phyloP scores from a whole-genome alignment of 2,113 vertebrate genomes.

The Sinocyclocheilus anophthalmus region DNA sequence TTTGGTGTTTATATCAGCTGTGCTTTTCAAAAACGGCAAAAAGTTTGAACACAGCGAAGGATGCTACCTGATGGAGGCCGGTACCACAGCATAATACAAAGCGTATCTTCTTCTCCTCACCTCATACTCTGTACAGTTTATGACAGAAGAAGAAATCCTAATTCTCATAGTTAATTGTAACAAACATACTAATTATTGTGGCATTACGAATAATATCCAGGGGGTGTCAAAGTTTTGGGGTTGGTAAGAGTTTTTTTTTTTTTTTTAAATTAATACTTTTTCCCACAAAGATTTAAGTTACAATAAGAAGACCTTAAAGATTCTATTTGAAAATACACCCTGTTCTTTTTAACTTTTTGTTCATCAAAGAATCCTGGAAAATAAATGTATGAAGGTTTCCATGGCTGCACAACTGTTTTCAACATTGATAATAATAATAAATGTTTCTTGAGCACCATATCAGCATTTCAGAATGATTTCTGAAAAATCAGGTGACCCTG shows the following conservation, averaged over 20 bases:
- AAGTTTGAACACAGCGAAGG: slow-evolving; percentile 96
- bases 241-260: no score
- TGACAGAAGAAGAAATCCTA: neutral
- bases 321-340: neutral
- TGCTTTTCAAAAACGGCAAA: slow-evolving; percentile 98
- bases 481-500: neutral
- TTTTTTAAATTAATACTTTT: no score
- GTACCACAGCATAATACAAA: slow-evolving; percentile 92
- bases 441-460: neutral
- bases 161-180: neutral
- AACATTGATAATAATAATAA: neutral
- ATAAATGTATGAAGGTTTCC: neutral
- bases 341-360: neutral
- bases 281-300: no score
- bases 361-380: neutral
- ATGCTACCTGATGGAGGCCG: slow-evolving; percentile 94
- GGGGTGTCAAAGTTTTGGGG: neutral
- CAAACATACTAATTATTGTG: neutral
- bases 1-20: slow-evolving; percentile 77
- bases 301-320: no score
- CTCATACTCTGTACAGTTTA: no score
- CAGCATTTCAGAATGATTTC: neutral
- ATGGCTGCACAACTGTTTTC: neutral
- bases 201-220: no score
- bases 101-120: slow-evolving; percentile 87